Evolutionary conservation across 2,797 vertebrate genomes (phyloP).

Genomic region (Crocodylus rhombifer): DNA sequence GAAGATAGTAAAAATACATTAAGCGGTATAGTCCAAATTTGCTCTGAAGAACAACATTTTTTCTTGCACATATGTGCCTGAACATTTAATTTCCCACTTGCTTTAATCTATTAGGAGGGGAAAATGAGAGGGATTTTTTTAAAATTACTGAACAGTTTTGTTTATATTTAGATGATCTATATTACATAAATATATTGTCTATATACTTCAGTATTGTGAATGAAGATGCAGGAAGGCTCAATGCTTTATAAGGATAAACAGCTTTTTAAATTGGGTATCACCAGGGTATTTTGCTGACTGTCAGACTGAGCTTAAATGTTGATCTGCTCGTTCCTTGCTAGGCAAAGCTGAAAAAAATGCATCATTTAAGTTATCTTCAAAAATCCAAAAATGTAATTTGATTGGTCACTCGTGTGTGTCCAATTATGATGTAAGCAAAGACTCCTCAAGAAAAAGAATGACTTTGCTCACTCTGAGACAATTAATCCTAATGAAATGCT

Average conservation of each 20-base stretch:
- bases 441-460: not conserved
- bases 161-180: not conserved
- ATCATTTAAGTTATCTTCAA: not conserved
- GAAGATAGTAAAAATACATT: not conserved
- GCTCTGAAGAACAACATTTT: not conserved
- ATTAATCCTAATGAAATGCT: not conserved
- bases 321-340: not conserved
- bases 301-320: not conserved
- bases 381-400: not conserved
- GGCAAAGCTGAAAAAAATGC: not conserved
- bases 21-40: not conserved
- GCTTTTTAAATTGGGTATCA: not conserved
- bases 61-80: not conserved
- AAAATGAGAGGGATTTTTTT: not conserved
- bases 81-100: not conserved
- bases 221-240: not conserved
- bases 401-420: not conserved
- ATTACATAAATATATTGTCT: too few relatives aligned
- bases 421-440: not conserved
- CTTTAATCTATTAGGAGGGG: not conserved
- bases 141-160: not conserved
- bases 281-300: not conserved
- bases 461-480: constrained; percentile 1
- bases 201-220: too few relatives aligned
- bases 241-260: not conserved